Evolutionary conservation across 2,797 vertebrate genomes (phyloP).

Genomic region (Dermochelys coriacea): DNA sequence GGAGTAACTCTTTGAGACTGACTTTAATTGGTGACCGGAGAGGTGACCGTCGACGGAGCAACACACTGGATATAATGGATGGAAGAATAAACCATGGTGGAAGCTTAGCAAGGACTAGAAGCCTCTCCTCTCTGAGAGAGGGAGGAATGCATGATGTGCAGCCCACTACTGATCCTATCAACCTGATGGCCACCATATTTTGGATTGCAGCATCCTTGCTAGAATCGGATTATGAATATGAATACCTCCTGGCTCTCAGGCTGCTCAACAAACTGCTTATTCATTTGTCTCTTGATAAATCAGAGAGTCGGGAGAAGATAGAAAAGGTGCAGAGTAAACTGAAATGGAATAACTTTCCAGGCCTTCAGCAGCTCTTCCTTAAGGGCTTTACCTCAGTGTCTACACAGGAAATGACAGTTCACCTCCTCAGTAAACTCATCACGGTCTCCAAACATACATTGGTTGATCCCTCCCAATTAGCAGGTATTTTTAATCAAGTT

Average conservation of each 20-base stretch:
- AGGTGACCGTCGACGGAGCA: slow-evolving; percentile 91
- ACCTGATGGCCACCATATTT: slow-evolving; percentile 97
- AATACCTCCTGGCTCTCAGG: slow-evolving; percentile 96
- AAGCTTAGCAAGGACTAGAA: slow-evolving; percentile 95
- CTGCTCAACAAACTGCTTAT: slow-evolving; percentile 95
- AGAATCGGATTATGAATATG: slow-evolving; percentile 99
- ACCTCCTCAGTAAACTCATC: slow-evolving; percentile 97
- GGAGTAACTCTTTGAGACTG: slow-evolving; percentile 94
- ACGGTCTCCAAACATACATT: slow-evolving; percentile 92
- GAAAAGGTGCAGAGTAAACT: slow-evolving; percentile 94
- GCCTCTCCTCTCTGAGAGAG: slow-evolving; percentile 94
- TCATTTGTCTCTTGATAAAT: slow-evolving; percentile 94
- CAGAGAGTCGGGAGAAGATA: slow-evolving; percentile 93
- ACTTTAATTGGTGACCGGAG: slow-evolving; percentile 90
- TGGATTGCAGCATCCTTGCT: slow-evolving; percentile 96
- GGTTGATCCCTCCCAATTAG: slow-evolving; percentile 93
- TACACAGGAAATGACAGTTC: slow-evolving; percentile 98
- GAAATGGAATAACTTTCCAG: slow-evolving; percentile 97
- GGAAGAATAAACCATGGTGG: slow-evolving; percentile 90
- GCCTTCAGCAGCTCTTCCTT: slow-evolving; percentile 96
- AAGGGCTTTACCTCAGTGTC: slow-evolving; percentile 98
- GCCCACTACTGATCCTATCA: slow-evolving; percentile 93
- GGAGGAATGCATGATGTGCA: slow-evolving; percentile 85
- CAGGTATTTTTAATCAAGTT: slow-evolving; percentile 83
- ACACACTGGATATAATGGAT: slow-evolving; percentile 96